These are phyloP conservation scores for Trachelus troglodyta DNA, from an alignment of 2,888 invertebrate genomes.

Conservation along the genomic window DNA sequence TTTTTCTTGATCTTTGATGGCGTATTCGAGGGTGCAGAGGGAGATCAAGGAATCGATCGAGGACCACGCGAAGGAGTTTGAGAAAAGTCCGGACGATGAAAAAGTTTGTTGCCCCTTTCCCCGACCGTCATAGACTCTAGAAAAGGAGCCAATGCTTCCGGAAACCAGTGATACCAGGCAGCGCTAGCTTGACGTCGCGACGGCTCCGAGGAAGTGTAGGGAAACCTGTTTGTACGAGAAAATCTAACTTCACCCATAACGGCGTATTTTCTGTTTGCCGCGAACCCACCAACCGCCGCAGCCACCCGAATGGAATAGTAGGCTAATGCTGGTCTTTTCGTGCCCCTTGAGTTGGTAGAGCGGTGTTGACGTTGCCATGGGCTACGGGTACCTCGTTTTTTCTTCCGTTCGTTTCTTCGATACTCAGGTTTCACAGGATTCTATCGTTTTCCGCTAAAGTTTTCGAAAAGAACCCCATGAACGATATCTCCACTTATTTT, in stretches of 20 bases:
- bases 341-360: not conserved
- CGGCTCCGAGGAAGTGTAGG: not conserved
- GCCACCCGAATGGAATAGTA: constrained; percentile 11
- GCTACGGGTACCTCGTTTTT: not conserved
- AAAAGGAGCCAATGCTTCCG: constrained; percentile 17
- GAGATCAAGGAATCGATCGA: no score
- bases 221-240: constrained; percentile 42
- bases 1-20: no score
- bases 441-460: no score
- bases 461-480: not conserved
- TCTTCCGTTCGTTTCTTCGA: not conserved
- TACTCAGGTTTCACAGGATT: no score
- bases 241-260: constrained; percentile 44
- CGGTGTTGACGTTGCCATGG: not conserved
- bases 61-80: no score
- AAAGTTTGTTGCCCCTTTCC: constrained; percentile 12
- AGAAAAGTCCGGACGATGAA: not conserved
- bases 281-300: constrained; percentile 19
- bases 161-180: constrained; percentile 22
- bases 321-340: no score
- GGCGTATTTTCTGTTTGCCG: constrained; percentile 49
- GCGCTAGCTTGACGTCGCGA: constrained; percentile 16
- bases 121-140: constrained; percentile 8
- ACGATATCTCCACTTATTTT: not conserved
- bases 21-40: no score